Evolutionary conservation across 2,113 vertebrate species (phyloP).

Genomic region (Macquaria ambigua): DNA sequence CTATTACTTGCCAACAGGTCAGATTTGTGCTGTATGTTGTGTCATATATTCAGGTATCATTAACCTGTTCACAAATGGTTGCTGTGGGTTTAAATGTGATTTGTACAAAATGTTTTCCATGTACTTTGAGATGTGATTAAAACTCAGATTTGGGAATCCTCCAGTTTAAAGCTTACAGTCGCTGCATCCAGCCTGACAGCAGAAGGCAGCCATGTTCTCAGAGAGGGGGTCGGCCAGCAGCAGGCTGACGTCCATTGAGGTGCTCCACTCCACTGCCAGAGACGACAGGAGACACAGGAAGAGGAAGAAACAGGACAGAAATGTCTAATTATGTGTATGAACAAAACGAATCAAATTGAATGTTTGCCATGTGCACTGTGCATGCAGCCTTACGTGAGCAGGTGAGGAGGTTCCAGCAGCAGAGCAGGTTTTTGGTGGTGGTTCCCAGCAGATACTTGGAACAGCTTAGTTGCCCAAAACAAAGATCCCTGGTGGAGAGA

Average conservation of each 20-base stretch:
- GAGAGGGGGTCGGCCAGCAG: slow-evolving; percentile 90
- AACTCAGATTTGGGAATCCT: neutral
- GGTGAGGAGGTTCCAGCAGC: slow-evolving; percentile 98
- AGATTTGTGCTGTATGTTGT: neutral
- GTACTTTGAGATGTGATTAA: neutral
- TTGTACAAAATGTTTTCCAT: neutral
- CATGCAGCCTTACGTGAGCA: slow-evolving; percentile 87
- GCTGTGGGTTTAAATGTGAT: neutral
- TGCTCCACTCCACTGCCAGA: slow-evolving; percentile 93
- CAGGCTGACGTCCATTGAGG: slow-evolving; percentile 85
- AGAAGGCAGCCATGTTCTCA: slow-evolving; percentile 91
- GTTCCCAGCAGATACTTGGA: slow-evolving; percentile 94
- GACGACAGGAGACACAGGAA: neutral
- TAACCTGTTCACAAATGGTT: neutral
- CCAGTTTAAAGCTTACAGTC: slow-evolving; percentile 87
- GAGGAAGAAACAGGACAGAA: neutral
- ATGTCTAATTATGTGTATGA: neutral
- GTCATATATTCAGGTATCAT: too few relatives aligned
- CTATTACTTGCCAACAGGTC: neutral
- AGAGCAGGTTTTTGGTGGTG: slow-evolving; percentile 88
- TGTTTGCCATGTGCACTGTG: too few relatives aligned
- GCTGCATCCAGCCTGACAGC: slow-evolving; percentile 81
- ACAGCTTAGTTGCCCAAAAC: slow-evolving; percentile 92
- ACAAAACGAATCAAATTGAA: too few relatives aligned
- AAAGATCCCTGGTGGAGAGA: slow-evolving; percentile 88